Base-by-base conservation (phyloP, 1,140 invertebrate species). In the Ctenoplectra terminalis region DNA sequence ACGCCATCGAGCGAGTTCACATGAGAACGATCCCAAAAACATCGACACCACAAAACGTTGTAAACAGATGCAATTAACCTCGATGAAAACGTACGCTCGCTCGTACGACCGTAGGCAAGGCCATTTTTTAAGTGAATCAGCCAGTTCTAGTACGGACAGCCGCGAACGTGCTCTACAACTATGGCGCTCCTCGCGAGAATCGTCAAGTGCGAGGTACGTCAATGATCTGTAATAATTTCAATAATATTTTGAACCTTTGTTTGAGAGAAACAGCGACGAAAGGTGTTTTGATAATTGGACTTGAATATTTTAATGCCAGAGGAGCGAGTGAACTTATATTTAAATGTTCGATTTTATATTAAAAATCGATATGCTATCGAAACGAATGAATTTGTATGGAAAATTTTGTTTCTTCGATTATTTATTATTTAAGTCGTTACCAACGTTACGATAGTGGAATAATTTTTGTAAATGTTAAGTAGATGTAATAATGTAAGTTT, bases 161-260 rank as follows among this genome's bases (percentile, higher is more conserved):
- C n/a, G 52, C 13, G 66, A 60, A 83, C 83, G 54, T 79, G 69
- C 56, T 89, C 15, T 29, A 58, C 54, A 84, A 88, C 23, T 50
- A 92, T 92, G 91, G 86, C 90, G 82, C 84, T 90, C 74, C 85
- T 92, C 52, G 81, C 79, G 56, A 92, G 83, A 81, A 79, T 87
- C 29, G 83, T 67, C n/a, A 90, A 83, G 87, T 88, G 70, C 64
- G 90, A 91, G 90, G 91, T 92, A 84, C 13, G 80, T 78, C 34
- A 69, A 37, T 20, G 40, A 76, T 58, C 71, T 48, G 11, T 23
- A 52, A 66, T 26, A 61, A 34, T 29, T 20, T 61, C 52, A 23
- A n/a, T n/a, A n/a, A n/a, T n/a, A n/a, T n/a, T n/a, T n/a, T n/a
- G n/a, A n/a, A n/a, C n/a, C n/a, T n/a, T n/a, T n/a, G n/a, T n/a